Evolutionary conservation across 2,888 invertebrate genomes (phyloP).

Genomic region (Leuctra nigra): DNA sequence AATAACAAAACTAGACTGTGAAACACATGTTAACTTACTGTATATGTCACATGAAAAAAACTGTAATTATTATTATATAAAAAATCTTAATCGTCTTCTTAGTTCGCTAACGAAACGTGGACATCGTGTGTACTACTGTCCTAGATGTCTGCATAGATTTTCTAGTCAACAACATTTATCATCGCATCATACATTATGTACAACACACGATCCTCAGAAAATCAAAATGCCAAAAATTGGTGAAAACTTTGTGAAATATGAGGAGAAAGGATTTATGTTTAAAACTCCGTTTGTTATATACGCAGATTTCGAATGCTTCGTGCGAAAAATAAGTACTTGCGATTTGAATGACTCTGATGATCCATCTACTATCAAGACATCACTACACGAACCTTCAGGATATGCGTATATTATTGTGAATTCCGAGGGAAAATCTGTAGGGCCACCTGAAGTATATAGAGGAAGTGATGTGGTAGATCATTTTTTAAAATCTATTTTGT

Average conservation of each 20-base stretch:
- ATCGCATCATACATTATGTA: neutral
- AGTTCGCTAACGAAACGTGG: slow-evolving; percentile 20
- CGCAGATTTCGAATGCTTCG: slow-evolving; percentile 11
- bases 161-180: neutral
- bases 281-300: neutral
- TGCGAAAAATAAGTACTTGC: neutral
- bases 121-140: neutral
- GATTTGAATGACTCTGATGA: neutral
- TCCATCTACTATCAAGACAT: neutral
- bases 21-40: neutral
- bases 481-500: neutral
- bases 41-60: slow-evolving; percentile 5
- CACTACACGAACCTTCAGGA: neutral
- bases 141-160: neutral
- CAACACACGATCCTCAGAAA: slow-evolving; percentile 15
- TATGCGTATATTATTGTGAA: neutral
- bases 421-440: neutral
- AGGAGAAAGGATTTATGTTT: neutral
- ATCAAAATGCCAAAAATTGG: neutral
- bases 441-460: neutral
- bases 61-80: slow-evolving; percentile 26
- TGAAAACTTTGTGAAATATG: neutral
- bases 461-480: neutral
- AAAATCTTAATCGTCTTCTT: slow-evolving; percentile 14
- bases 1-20: neutral